Conservation (phyloP, 2,113 vertebrate genomes). For the Zosterops pallidus region DNA sequence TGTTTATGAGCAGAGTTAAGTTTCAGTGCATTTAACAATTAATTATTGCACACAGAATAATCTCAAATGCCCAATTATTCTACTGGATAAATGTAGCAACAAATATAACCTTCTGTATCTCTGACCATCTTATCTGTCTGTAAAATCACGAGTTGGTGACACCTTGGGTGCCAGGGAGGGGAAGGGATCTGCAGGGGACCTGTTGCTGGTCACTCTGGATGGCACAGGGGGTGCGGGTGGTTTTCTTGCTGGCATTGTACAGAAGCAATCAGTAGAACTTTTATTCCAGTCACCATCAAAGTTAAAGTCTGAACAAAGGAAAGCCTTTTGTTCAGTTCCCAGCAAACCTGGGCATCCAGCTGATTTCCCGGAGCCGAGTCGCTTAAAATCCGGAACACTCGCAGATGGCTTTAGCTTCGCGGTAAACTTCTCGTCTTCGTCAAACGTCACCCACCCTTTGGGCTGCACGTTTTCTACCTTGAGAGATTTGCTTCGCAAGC, state of each 20-base stretch:
- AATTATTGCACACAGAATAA: constrained; percentile 76
- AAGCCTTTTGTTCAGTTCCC: neutral
- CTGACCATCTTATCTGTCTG: constrained; percentile 79
- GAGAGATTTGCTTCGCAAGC: constrained; percentile 37
- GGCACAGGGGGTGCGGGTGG: constrained; percentile 79
- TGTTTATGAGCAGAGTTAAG: constrained; percentile 33
- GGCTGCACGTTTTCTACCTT: constrained; percentile 45
- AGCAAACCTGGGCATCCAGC: constrained; percentile 7
- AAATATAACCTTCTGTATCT: neutral
- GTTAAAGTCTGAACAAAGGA: neutral
- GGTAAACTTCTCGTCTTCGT: constrained; percentile 70
- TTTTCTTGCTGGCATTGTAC: constrained; percentile 67
- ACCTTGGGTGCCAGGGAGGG: constrained; percentile 55
- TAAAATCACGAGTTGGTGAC: constrained; percentile 73
- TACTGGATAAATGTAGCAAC: constrained; percentile 47
- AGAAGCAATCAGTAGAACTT: constrained; percentile 68
- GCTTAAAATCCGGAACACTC: constrained; percentile 35
- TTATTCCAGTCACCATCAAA: constrained; percentile 79
- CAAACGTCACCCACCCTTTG: constrained; percentile 90
- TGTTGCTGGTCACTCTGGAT: constrained; percentile 66
- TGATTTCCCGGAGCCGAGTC: neutral
- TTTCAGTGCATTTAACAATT: constrained; percentile 71
- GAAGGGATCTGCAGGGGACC: constrained; percentile 54
- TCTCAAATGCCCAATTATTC: constrained; percentile 71
- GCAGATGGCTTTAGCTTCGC: constrained; percentile 25